Evolutionary conservation across 2,113 vertebrate genomes (phyloP).

Genomic region (Hemiprocne comata): DNA sequence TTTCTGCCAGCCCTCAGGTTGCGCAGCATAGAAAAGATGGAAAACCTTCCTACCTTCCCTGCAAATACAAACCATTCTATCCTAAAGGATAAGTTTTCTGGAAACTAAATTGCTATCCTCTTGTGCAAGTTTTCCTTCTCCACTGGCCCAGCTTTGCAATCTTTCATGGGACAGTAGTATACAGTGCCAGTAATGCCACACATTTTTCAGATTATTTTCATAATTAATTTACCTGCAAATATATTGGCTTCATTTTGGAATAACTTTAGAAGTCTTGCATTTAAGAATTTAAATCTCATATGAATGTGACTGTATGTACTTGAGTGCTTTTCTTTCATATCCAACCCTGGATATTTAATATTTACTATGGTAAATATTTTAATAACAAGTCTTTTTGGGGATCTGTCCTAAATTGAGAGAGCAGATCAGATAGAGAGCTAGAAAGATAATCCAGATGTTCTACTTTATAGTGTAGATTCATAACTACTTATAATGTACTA

Average conservation of each 20-base stretch:
- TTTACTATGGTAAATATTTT: not conserved
- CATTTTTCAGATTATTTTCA: not conserved
- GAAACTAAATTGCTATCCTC: not conserved
- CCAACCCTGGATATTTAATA: not conserved
- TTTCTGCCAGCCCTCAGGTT: not conserved
- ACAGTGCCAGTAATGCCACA: not conserved
- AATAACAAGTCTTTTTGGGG: not conserved
- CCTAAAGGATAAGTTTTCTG: not conserved
- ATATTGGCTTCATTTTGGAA: not conserved
- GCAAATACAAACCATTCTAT: not conserved
- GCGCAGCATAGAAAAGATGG: not conserved
- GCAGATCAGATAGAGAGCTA: not conserved
- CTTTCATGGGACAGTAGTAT: not conserved
- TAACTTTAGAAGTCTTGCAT: not conserved
- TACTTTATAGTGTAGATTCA: not conserved
- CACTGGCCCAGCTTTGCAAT: not conserved
- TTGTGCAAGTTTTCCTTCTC: not conserved
- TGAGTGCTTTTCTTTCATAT: not conserved
- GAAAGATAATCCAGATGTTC: not conserved
- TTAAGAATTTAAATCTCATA: not conserved
- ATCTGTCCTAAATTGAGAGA: not conserved
- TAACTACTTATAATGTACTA: not conserved
- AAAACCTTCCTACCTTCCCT: not conserved
- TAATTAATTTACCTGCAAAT: not conserved
- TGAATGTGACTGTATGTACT: not conserved